A percentile compares a stretch with the other conserved stretches of the same genome.
Conservation (phyloP, 2,797 vertebrate species). For the Acipenser transmontanus region DNA sequence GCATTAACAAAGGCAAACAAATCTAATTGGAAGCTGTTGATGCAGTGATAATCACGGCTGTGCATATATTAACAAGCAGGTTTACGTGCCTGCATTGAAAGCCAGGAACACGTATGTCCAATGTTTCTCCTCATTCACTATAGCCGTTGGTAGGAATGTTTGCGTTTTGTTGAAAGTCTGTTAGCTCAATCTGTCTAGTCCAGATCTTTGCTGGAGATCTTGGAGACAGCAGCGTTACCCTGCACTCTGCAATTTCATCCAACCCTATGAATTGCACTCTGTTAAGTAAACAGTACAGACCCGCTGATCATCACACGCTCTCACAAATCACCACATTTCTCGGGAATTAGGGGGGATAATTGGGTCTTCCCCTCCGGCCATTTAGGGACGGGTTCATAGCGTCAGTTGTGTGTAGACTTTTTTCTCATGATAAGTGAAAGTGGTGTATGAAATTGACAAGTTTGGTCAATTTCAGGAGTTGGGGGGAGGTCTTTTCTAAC, state of each 20-base stretch:
- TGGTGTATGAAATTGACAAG: constrained; percentile 34
- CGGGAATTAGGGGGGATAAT: constrained; percentile 52
- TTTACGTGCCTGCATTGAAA: constrained; percentile 7
- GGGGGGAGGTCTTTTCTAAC: constrained; percentile 10
- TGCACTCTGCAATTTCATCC: constrained; percentile 30
- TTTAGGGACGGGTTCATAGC: constrained; percentile 46
- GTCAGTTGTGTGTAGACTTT: constrained; percentile 34
- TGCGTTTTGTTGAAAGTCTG: constrained; percentile 37
- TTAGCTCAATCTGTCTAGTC: constrained; percentile 31
- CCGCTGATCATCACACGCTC: constrained; percentile 44
- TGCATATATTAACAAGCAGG: constrained; percentile 25
- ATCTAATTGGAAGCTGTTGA: constrained; percentile 14
- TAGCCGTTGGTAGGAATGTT: constrained; percentile 41
- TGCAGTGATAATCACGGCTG: constrained; percentile 22
- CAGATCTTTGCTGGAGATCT: constrained; percentile 34
- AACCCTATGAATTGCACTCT: constrained; percentile 44
- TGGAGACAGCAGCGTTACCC: constrained; percentile 44
- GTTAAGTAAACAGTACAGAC: constrained; percentile 48
- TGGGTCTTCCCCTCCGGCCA: constrained; percentile 29
- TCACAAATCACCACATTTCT: constrained; percentile 55
- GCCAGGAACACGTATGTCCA: constrained; percentile 31
- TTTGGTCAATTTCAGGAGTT: constrained; percentile 34
- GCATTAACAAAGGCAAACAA: constrained; percentile 16
- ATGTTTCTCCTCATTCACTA: constrained; percentile 28
- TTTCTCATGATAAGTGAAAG: constrained; percentile 21